Evolutionary conservation across 2,888 invertebrate species (phyloP).

Genomic region (Molanna angustata): DNA sequence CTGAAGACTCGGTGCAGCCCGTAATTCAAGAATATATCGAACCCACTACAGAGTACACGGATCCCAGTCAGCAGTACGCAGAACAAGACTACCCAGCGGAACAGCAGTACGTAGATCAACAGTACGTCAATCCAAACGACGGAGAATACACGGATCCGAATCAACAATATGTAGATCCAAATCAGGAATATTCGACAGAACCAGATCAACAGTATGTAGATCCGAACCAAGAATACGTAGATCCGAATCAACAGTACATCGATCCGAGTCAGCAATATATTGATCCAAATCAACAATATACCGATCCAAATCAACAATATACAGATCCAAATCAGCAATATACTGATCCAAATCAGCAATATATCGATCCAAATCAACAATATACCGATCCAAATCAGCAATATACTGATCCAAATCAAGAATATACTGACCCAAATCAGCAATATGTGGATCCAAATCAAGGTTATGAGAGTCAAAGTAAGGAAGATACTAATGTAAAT

Average conservation of each 20-base stretch:
- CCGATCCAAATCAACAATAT: conserved; percentile 20
- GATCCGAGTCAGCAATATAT: conserved; percentile 19
- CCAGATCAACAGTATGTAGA: conserved; percentile 39
- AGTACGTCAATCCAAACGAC: conserved; percentile 39
- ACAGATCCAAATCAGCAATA: conserved; percentile 18
- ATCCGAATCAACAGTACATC: conserved; percentile 26
- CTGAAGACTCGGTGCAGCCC: conserved; percentile 9
- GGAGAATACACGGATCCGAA: conserved; percentile 40
- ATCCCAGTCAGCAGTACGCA: conserved; percentile 43
- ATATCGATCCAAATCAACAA: conserved; percentile 5
- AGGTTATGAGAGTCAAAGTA: not conserved
- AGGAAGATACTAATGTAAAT: too few relatives aligned
- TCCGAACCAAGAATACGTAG: conserved; percentile 38
- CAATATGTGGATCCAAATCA: conserved; percentile 2
- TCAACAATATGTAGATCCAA: conserved; percentile 41
- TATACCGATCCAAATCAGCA: conserved; percentile 8
- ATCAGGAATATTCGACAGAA: conserved; percentile 39
- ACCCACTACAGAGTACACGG: conserved; percentile 36
- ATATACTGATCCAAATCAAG: conserved; percentile 6
- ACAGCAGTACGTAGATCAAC: too few relatives aligned
- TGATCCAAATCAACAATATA: conserved; percentile 21
- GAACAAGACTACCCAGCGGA: conserved; percentile 37
- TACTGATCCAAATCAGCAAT: conserved; percentile 14
- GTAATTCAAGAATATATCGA: conserved; percentile 23
- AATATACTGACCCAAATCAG: conserved; percentile 7